phyloP scores from a whole-genome alignment of 37 sponge, comb jelly and placozoan species.

The Aphrocallistes beatrix region DNA sequence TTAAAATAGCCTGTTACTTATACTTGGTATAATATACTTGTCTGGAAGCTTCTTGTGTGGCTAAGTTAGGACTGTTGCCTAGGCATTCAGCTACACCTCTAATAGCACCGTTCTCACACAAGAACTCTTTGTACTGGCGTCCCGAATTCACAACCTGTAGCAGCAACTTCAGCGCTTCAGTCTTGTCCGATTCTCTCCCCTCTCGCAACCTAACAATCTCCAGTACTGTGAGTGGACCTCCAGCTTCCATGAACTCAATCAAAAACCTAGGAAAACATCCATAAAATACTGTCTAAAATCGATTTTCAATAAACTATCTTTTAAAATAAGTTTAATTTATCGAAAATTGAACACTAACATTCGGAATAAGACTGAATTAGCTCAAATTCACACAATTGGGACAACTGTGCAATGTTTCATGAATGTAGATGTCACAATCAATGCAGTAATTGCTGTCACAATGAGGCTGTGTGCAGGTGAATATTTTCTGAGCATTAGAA shows the following conservation, averaged over 20 bases:
- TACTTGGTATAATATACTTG: neutral
- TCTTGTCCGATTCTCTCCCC: conserved; percentile 49
- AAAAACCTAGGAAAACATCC: conserved; percentile 57
- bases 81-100: conserved; percentile 78
- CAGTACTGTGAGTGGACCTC: conserved; percentile 86
- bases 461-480: neutral
- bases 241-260: conserved; percentile 90
- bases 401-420: conserved; percentile 80
- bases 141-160: conserved; percentile 57
- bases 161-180: conserved; percentile 54
- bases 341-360: neutral
- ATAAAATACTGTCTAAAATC: too few species aligned
- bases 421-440: conserved; percentile 80
- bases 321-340: too few species aligned
- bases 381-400: conserved; percentile 52
- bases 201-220: conserved; percentile 69
- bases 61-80: conserved; percentile 39
- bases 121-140: conserved; percentile 87
- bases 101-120: conserved; percentile 92
- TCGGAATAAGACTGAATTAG: neutral
- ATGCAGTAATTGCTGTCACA: conserved; percentile 48
- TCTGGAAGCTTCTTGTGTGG: conserved; percentile 44
- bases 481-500: neutral
- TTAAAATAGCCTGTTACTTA: neutral
- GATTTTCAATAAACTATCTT: too few species aligned